phyloP scores from a whole-genome alignment of 2,888 invertebrate species.

The Nemotelus nigrinus region DNA sequence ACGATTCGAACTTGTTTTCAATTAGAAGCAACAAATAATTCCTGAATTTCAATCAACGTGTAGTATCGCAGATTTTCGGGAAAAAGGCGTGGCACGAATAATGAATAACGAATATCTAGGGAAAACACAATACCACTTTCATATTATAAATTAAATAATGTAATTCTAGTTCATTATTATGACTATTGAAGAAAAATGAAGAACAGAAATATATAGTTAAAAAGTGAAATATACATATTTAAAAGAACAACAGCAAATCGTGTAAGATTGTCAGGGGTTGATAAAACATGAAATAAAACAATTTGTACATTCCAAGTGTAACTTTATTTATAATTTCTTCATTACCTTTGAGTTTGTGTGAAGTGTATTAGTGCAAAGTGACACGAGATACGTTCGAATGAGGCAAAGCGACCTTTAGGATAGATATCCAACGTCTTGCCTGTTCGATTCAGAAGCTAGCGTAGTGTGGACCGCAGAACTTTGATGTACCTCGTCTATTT shows the following conservation, averaged over 20 bases:
- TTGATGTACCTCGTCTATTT: not conserved
- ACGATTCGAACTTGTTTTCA: not conserved
- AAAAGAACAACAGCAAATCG: conserved; percentile 43
- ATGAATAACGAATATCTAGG: conserved; percentile 32
- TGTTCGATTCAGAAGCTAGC: not conserved
- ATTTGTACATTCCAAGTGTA: conserved; percentile 51
- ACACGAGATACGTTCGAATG: too few species aligned
- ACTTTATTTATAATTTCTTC: conserved; percentile 40
- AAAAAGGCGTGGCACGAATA: conserved; percentile 14
- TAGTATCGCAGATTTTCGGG: not conserved
- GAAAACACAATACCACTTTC: conserved; percentile 39
- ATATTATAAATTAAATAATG: conserved; percentile 37
- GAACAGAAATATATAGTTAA: conserved; percentile 38
- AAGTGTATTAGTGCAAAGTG: too few species aligned
- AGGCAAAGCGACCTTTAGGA: too few species aligned
- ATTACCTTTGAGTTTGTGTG: not conserved
- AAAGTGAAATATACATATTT: conserved; percentile 14
- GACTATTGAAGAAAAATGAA: conserved; percentile 30
- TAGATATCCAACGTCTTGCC: not conserved
- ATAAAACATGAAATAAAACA: conserved; percentile 47
- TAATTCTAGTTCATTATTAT: conserved; percentile 41
- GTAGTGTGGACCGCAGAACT: not conserved
- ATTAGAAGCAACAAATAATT: not conserved
- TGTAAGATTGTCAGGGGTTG: conserved; percentile 47
- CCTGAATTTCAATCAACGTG: not conserved